Evolutionary conservation across 2,113 vertebrate genomes (phyloP), one percentile per base, ranked within the genome.

Genomic region (Cariama cristata): DNA sequence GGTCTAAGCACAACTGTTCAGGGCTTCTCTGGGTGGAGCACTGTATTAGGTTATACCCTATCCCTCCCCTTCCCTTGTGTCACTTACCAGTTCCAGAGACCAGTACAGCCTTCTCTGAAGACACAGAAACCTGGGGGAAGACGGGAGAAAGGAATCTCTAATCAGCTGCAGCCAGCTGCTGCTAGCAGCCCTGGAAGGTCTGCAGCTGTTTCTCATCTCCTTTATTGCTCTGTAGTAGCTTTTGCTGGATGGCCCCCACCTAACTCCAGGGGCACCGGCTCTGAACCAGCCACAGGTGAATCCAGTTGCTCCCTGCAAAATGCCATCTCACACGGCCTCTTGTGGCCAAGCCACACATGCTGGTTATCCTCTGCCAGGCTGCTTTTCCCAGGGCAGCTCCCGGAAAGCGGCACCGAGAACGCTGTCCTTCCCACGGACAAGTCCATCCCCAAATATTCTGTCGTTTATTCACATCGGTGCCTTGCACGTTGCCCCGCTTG

Each of bases 381-480:
- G 17, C 52, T 33, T 26, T 42, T 64, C 27, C 50, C 64, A 26
- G 56, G 14, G 16, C 2, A 1, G n/a, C 40, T 80, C 23, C 53
- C 47, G 33, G 18, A 17, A 52, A 63, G 50, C 2, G 1, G 53
- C 64, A 42, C 33, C 5, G 14, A 45, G n/a, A 84, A 17, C 1
- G 0, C 1, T 1, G 16, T 27, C n/a, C 45, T 64, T 40, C 49
- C 49, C 3, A 1, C 1, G 14, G 35, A 28, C 17, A 12, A 19
- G 21, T 28, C 40, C 19, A 33, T 33, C 15, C 52, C 21, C 26
- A 35, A n/a, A 35, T 7, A 26, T 8, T 76, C 30, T 22, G 14
- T 8, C 27, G 28, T 45, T 40, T 9, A 11, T 28, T 55, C 55
- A 11, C 56, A 20, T 6, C 4, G 5, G 24, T 49, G 40, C 63